Conservation (phyloP, 2,888 invertebrate genomes). For the Geotrupes spiniger region DNA sequence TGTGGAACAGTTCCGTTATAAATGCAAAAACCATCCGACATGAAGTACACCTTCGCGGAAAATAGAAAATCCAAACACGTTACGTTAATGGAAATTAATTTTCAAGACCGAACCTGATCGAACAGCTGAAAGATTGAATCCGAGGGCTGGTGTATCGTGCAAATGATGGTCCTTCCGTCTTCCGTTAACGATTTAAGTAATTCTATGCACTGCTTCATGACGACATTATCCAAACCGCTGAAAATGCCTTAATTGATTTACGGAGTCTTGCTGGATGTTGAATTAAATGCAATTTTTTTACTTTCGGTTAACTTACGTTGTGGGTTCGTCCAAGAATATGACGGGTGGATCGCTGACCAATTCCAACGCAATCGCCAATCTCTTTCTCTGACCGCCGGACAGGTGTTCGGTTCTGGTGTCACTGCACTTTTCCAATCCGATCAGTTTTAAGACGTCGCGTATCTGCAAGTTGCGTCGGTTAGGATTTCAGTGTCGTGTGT, state of each 20-base stretch:
- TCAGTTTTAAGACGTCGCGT: conserved; percentile 67
- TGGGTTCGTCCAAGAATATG: conserved; percentile 79
- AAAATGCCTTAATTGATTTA: no score
- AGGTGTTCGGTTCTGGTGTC: conserved; percentile 64
- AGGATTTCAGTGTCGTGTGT: no score
- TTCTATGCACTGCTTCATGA: conserved; percentile 69
- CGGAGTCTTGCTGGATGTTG: no score
- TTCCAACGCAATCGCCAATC: conserved; percentile 73
- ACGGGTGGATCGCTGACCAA: conserved; percentile 80
- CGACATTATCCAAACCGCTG: conserved; percentile 72
- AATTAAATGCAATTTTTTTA: not conserved
- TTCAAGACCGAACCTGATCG: conserved; percentile 61
- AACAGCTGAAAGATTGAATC: conserved; percentile 74
- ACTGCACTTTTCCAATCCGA: conserved; percentile 65
- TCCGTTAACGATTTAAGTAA: conserved; percentile 66
- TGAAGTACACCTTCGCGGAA: conserved; percentile 21
- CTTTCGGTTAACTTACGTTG: conserved; percentile 59
- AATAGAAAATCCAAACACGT: no score
- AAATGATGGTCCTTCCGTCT: conserved; percentile 72
- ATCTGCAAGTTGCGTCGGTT: conserved; percentile 52
- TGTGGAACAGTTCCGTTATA: conserved; percentile 63
- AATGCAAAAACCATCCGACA: conserved; percentile 19
- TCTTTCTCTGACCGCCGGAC: conserved; percentile 76
- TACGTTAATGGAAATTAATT: not conserved
- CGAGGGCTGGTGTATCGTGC: conserved; percentile 79